A percentile compares a stretch with the other conserved stretches of the same genome.
Conservation (phyloP, 2,797 vertebrate species). For the Oryzias sinensis region DNA sequence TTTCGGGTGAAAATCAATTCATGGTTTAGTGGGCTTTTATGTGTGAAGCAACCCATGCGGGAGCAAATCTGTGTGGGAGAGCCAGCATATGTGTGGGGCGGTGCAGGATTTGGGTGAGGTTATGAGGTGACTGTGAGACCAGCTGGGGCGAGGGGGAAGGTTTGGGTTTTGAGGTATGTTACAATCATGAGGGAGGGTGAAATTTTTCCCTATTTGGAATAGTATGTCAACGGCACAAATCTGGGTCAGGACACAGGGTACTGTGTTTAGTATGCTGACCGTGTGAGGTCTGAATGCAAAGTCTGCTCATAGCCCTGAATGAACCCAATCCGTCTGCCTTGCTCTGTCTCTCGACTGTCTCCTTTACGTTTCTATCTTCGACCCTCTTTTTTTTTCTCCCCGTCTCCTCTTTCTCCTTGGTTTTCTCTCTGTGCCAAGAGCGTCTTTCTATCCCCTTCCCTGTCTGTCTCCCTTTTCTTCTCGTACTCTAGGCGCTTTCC, state of each 20-base stretch:
- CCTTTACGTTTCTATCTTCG: slow-evolving; percentile 39
- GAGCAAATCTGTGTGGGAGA: slow-evolving; percentile 64
- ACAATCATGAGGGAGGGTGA: slow-evolving; percentile 13
- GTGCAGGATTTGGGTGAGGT: slow-evolving; percentile 51
- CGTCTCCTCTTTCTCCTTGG: slow-evolving; percentile 29
- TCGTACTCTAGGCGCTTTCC: slow-evolving; percentile 47
- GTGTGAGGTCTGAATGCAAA: slow-evolving; percentile 69
- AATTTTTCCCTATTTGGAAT: slow-evolving; percentile 54
- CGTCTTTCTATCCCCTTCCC: slow-evolving; percentile 54
- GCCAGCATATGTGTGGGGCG: slow-evolving; percentile 56
- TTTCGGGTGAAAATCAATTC: slow-evolving; percentile 34
- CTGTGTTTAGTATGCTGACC: slow-evolving; percentile 76
- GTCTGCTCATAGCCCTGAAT: slow-evolving; percentile 68
- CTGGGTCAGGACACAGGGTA: slow-evolving; percentile 74
- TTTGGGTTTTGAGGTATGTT: slow-evolving; percentile 20
- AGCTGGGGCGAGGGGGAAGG: slow-evolving; percentile 42
- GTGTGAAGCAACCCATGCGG: slow-evolving; percentile 44
- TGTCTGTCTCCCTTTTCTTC: slow-evolving; percentile 56
- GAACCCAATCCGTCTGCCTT: slow-evolving; percentile 66
- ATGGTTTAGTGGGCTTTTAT: slow-evolving; percentile 14
- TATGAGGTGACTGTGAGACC: slow-evolving; percentile 55
- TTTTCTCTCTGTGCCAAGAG: slow-evolving; percentile 43
- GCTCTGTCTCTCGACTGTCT: slow-evolving; percentile 41
- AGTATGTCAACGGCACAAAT: slow-evolving; percentile 75
- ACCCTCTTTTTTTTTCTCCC: slow-evolving; percentile 18